Evolutionary conservation across 2,113 vertebrate genomes (phyloP), one percentile per base, ranked within the genome.

Genomic region (Cricetomys ansorgei): DNA sequence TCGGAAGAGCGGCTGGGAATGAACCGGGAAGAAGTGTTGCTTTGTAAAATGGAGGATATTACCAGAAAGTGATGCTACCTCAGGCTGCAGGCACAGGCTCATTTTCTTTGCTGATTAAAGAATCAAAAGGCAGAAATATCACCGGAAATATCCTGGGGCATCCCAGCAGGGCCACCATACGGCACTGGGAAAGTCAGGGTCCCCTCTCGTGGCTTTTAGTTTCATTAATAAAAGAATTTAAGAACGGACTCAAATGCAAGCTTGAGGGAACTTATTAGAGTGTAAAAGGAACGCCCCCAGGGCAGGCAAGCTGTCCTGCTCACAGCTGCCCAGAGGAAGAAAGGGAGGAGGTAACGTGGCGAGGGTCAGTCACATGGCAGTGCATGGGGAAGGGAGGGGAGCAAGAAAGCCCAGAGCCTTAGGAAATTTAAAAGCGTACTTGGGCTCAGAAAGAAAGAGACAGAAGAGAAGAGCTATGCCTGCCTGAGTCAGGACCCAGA

Each of bases 1-100:
- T 83, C 45, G 69, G 67, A 94, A 90, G 40, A 11, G 23, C 48
- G 34, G 84, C 31, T 91, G 65, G 37, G 48, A 92, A 86, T 89
- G 45, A 92, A 73, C 53, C 40, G 4, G 48, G 85, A 85, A 40
- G 69, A 91, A 80, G 72, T 19, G n/a, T 11, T 85, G 48, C 40
- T 67, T 97, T 92, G 23, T 73, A 89, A 93, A 80, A 75, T 29
- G 55, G 80, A 92, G 13, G 50, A 1, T 40, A 31, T 85, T 29
- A 15, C 3, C 43, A 59, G 73, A 73, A 89, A 72, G 34, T 10
- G 10, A 11, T 19, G 5, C 80, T 13, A 27, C 57, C 80, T 83
- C 1, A 5, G 80, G 57, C n/a, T 31, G n/a, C 80, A 83, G n/a
- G n/a, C 80, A 83, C 8, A 27, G n/a, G n/a, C 57, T 83, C 57